Base-by-base conservation (phyloP, 2,797 vertebrate species). In the Brotula barbata region DNA sequence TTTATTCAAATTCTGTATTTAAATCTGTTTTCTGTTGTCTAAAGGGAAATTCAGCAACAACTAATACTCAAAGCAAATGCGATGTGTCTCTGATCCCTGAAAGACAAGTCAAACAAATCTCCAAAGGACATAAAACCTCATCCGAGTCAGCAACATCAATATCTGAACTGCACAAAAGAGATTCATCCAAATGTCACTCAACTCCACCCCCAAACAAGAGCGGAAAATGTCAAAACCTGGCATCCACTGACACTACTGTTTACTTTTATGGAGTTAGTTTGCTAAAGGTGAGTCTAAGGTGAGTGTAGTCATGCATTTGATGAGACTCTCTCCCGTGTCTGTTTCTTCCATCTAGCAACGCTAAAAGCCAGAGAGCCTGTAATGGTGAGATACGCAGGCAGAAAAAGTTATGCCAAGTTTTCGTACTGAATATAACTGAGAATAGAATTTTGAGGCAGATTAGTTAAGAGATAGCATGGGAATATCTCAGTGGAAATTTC, bases 281-380 rank as follows among this genome's bases (percentile, higher is more conserved):
- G 77, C 40, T 77, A 77, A 85, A 87, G 78, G 79, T 66, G 68
- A 74, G 80, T 78, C 43, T 46, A 85, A 87, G 78, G 79, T 66
- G 68, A 74, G 80, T 78, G 41, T 46, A 49, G 52, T 78, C 75
- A 66, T 61, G 80, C 68, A n/a, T 75, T 52, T 57, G 19, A 25
- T 20, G 3, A 71, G 20, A 46, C 44, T 22, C 20, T 21, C 33
- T 49, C n/a, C n/a, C 17, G 37, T 47, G 31, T 50, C 21, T 15
- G 9, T 17, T 16, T 46, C 12, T 58, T 39, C 65, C 43, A 14
- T 33, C 31, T 6, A 33, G 9, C 9, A 33, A 33, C 6, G 31
- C 6, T 11, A 33, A 33, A 28, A 28, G 8, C 25, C 4, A 28
- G 4, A 28, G 4, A 28, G 25, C 25, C n/a, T n/a, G n/a, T n/a